Evolutionary conservation across 1,140 invertebrate genomes (phyloP).

Genomic region (Zaprionus kolodkinae): DNA sequence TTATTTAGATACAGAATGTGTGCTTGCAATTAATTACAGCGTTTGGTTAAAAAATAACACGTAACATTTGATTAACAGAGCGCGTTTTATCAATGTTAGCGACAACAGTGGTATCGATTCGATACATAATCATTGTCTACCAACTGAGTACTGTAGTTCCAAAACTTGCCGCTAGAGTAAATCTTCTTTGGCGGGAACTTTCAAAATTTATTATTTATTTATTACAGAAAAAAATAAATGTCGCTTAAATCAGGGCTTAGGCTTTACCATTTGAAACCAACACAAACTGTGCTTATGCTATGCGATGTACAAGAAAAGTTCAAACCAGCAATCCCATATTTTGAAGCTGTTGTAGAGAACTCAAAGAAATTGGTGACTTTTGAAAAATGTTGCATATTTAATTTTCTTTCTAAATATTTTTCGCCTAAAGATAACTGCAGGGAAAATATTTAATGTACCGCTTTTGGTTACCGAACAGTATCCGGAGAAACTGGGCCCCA

Average conservation of each 20-base stretch:
- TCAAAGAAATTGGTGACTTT: constrained; percentile 89
- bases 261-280: constrained; percentile 50
- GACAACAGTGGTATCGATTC: constrained; percentile 31
- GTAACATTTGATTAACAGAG: constrained; percentile 38
- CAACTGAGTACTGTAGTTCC: background rate
- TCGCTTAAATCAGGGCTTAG: background rate
- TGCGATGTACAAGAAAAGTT: constrained; percentile 96
- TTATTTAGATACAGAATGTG: constrained; percentile 3
- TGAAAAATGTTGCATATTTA: background rate
- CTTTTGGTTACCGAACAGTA: constrained; percentile 93
- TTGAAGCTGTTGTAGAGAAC: constrained; percentile 90
- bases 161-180: constrained; percentile 14
- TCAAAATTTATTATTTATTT: constrained; percentile 14
- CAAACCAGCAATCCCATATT: constrained; percentile 87
- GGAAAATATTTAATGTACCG: constrained; percentile 91
- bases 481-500: constrained; percentile 91
- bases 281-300: constrained; percentile 89
- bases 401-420: constrained; percentile 18
- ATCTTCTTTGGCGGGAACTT: constrained; percentile 3
- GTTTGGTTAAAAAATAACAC: constrained; percentile 17
- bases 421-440: constrained; percentile 87
- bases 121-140: background rate
- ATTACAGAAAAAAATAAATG: background rate
- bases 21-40: constrained; percentile 23
- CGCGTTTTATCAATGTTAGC: constrained; percentile 30